Evolutionary conservation across 2,113 vertebrate genomes (phyloP), one percentile per base, ranked within the genome.

Genomic region (Rhinopomastus cyanomelas): DNA sequence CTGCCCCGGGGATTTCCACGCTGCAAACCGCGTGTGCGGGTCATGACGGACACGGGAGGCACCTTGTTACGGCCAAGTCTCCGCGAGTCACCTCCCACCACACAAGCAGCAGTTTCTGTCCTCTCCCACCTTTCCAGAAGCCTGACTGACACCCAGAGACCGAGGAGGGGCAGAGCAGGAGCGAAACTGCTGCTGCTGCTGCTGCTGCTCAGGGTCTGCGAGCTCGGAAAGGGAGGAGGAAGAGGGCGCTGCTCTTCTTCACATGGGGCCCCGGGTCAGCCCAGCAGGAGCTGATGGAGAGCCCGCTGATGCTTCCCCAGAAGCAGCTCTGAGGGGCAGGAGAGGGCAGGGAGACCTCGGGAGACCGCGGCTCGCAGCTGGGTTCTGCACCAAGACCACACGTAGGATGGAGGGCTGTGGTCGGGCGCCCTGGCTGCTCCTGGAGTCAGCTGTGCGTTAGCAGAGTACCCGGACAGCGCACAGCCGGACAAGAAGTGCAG

Each of bases 31-130:
- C 86, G 86, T 37, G 57, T 71, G 51, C 85, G 30, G 76, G 66
- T 88, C 89, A 62, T 94, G 92, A 92, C 92, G 83, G 65, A 51
- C 65, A 94, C n/a, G 91, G 88, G 69, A 88, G 85, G 17, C 39
- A 46, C 72, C 83, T 92, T 92, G 91, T 94, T 89, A 89, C 78
- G 79, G 68, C 65, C 60, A 72, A 89, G 72, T 5, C n/a, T 39
- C 23, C 1, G 3, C 1, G 4, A 81, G 66, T 42, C 49, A 16
- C 67, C 74, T 76, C 75, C 36, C 48, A 2, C 52, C 53, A 23
- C 16, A 74, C 79, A 81, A 90, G 64, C 77, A 84, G 2, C 0
- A 37, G 65, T 79, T 84, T 78, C 15, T 0, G 61, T 60, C 34
- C 68, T 57, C 76, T 72, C 36, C 46, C 56, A 8, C 9, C 25